phyloP scores from a whole-genome alignment of 1,140 invertebrate species.

The Meloidogyne hapla region DNA sequence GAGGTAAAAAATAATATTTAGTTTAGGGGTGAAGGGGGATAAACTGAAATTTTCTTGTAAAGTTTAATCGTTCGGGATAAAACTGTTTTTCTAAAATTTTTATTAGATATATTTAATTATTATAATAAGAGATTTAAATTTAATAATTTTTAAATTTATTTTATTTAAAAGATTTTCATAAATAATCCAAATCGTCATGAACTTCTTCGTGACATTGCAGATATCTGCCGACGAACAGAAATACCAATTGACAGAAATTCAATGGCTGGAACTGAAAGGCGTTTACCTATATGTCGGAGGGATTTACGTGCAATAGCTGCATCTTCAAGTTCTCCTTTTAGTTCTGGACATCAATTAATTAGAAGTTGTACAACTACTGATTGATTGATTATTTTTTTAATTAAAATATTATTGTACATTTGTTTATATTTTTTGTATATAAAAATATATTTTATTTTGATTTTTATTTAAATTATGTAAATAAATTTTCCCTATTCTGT shows the following conservation, averaged over 20 bases:
- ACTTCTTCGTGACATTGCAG: conserved; percentile 38
- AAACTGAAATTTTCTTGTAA: too few relatives aligned
- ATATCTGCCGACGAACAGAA: conserved; percentile 37
- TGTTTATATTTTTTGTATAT: too few relatives aligned
- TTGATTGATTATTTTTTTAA: conserved; percentile 23
- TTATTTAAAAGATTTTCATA: conserved; percentile 30
- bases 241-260: conserved; percentile 43
- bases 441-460: too few relatives aligned
- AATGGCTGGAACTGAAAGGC: conserved; percentile 42
- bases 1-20: too few relatives aligned
- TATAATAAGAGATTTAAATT: not conserved
- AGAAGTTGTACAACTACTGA: conserved; percentile 47
- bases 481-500: too few relatives aligned
- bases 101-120: not conserved
- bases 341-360: conserved; percentile 49
- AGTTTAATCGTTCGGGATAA: too few relatives aligned
- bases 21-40: too few relatives aligned
- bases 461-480: too few relatives aligned
- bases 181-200: conserved; percentile 27
- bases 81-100: too few relatives aligned
- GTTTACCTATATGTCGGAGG: conserved; percentile 36
- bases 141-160: conserved; percentile 18
- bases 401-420: too few relatives aligned
- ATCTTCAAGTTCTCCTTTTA: conserved; percentile 24
- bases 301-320: conserved; percentile 20